Percentiles rank a stretch among this genome's conserved stretches.
Conservation (phyloP, 1,140 invertebrate species). For the Augochlora pura region DNA sequence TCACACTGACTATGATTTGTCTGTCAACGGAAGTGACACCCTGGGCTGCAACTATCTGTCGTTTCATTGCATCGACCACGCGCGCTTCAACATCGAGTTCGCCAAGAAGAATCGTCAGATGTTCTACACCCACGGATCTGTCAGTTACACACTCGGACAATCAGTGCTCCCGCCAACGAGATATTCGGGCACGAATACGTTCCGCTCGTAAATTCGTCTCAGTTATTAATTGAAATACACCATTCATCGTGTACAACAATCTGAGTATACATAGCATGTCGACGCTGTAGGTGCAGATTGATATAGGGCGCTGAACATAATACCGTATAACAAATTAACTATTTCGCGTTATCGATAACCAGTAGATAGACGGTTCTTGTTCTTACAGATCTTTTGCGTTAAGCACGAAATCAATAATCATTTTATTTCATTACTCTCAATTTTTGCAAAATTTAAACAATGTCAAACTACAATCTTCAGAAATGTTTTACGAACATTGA, state of each 20-base stretch:
- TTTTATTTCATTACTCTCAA: too few relatives aligned
- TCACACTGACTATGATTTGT: slow-evolving; percentile 63
- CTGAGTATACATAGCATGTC: background rate
- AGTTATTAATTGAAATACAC: slow-evolving; percentile 40
- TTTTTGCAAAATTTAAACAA: too few relatives aligned
- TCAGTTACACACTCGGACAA: slow-evolving; percentile 28
- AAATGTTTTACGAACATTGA: too few relatives aligned
- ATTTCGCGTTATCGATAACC: too few relatives aligned
- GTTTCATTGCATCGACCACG: slow-evolving; percentile 49
- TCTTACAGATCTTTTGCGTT: too few relatives aligned
- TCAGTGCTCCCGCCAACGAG: slow-evolving; percentile 19
- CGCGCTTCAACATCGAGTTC: slow-evolving; percentile 44
- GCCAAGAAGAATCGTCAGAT: slow-evolving; percentile 56
- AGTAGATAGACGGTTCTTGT: too few relatives aligned
- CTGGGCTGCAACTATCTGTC: slow-evolving; percentile 47
- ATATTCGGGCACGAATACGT: slow-evolving; percentile 19
- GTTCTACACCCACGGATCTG: slow-evolving; percentile 50
- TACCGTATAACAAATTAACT: too few relatives aligned
- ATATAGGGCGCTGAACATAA: too few relatives aligned
- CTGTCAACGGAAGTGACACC: slow-evolving; percentile 67
- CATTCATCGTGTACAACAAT: slow-evolving; percentile 1
- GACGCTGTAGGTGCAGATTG: too few relatives aligned
- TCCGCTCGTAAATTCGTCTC: slow-evolving; percentile 21
- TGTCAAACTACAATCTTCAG: too few relatives aligned
- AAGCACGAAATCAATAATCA: too few relatives aligned